A percentile compares a stretch with the other conserved stretches of the same genome.
phyloP scores from a whole-genome alignment of 2,888 invertebrate species.

The Trileptium ribeirensis region DNA sequence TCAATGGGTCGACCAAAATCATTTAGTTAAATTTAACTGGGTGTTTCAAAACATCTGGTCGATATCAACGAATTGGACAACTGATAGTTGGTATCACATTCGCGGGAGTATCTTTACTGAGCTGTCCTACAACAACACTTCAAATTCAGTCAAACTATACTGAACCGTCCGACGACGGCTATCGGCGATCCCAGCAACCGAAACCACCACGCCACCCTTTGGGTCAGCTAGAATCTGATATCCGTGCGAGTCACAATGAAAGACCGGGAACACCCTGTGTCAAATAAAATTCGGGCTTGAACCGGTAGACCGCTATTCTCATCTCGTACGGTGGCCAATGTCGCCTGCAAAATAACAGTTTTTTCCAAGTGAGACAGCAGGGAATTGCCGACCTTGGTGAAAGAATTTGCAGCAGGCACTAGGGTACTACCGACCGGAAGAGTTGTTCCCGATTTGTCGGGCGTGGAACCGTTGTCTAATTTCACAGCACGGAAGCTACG shows the following conservation, averaged over 20 bases:
- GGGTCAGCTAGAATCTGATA: background rate
- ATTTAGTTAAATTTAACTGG: background rate
- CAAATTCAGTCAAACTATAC: background rate
- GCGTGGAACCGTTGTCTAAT: background rate
- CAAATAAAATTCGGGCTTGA: background rate
- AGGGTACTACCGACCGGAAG: no score
- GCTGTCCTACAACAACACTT: background rate
- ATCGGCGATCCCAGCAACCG: background rate
- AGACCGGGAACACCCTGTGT: conserved; percentile 4
- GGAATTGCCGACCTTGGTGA: background rate
- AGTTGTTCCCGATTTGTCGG: background rate
- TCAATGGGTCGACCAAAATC: conserved; percentile 1
- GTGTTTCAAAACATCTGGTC: background rate
- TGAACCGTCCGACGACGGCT: background rate
- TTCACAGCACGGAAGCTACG: background rate
- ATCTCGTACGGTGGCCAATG: no score
- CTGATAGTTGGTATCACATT: conserved; percentile 11
- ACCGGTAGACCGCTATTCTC: background rate
- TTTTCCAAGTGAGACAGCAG: background rate
- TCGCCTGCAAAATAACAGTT: no score
- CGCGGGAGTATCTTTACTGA: background rate
- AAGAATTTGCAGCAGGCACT: no score
- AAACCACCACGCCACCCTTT: background rate
- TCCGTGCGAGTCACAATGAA: background rate
- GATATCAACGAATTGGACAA: background rate